These are phyloP conservation scores for Dissostichus mawsoni DNA, from an alignment of 2,113 vertebrate species.

Conservation along the genomic window DNA sequence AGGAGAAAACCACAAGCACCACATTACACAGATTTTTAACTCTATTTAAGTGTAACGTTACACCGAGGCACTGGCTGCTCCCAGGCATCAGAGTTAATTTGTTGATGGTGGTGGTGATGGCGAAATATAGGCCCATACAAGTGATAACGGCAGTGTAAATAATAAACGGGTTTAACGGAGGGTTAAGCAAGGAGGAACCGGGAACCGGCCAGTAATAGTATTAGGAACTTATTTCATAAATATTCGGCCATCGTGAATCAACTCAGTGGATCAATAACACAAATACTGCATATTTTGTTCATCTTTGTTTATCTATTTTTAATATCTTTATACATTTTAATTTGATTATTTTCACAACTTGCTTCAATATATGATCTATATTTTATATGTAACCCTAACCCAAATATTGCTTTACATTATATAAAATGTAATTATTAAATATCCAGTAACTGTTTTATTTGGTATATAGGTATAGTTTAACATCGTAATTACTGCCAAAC, in stretches of 20 bases:
- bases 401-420: not conserved
- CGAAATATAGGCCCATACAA: constrained; percentile 23
- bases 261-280: not conserved
- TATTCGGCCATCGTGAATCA: not conserved
- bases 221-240: not conserved
- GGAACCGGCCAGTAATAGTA: not conserved
- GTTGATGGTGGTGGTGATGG: constrained; percentile 61
- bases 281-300: not conserved
- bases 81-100: constrained; percentile 43
- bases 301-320: no score
- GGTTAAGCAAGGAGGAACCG: not conserved
- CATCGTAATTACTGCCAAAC: not conserved
- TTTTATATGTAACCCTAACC: not conserved
- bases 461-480: not conserved
- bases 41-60: constrained; percentile 54
- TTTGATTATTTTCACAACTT: not conserved
- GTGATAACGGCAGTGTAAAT: constrained; percentile 61
- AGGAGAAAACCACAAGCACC: constrained; percentile 47
- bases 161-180: constrained; percentile 8
- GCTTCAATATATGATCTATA: not conserved
- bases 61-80: constrained; percentile 31
- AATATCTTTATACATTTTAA: not conserved
- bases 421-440: not conserved
- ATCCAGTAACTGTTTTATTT: not conserved
- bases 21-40: constrained; percentile 41